Base-by-base conservation (phyloP, 2,113 vertebrate species). In the Tichodroma muraria region DNA sequence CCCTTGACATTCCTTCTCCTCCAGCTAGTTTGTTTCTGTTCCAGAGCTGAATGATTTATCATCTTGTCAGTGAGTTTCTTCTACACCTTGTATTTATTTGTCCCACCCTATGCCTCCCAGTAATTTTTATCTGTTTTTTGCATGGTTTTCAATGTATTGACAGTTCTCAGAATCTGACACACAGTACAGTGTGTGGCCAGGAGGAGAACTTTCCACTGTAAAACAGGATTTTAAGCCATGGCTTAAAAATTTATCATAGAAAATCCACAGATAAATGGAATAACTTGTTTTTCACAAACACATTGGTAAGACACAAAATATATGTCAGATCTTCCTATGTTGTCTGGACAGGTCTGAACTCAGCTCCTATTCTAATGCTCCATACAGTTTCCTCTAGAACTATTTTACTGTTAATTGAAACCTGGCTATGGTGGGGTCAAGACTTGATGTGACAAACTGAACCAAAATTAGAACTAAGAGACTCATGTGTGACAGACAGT, bases 1-100 rank as follows among this genome's bases (percentile, higher is more conserved):
- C 75, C 70, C 93, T 94, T 95, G 89, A 95, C 87, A 85, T 73
- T 93, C 63, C 56, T 94, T 28, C 6, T 75, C 21, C 65, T 93
- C 65, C 37, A 33, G 73, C 69, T 73, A 85, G 47, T 73, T 59
- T 85, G 69, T 42, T 95, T 94, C 73, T 94, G 54, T 73, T 94
- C 79, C 90, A 85, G 42, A 73, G 64, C 35, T 88, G 57, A 91
- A 94, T 85, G 38, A 85, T 89, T 94, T 76, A 87, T 92, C 78
- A 47, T 82, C 38, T 84, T 94, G 63, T 88, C 87, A 89, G 78
- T 63, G 68, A 12, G 47, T 91, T 91, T 83, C 37, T 94, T 89
- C 79, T 57, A 57, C 42, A 85, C 66, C 52, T 91, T 85, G 50
- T 88, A 73, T 88, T 82, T 54, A 35, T 76, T 73, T 90, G 38